phyloP scores from a whole-genome alignment of 2,797 vertebrate genomes.

The Sphenodon punctatus region DNA sequence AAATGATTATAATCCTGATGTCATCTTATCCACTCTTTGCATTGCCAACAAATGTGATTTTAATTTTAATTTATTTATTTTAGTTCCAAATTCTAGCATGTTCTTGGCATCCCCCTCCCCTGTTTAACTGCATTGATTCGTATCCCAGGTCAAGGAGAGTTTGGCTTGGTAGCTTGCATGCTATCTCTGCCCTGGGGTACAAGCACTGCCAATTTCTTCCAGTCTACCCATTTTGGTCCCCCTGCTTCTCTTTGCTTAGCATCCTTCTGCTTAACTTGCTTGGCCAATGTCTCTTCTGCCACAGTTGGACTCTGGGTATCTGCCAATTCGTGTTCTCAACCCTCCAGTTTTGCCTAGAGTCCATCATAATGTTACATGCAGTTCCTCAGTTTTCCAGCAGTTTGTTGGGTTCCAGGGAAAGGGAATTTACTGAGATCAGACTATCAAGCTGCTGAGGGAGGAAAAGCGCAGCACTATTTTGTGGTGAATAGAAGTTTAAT shows the following conservation, averaged over 20 bases:
- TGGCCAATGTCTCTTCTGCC: not conserved
- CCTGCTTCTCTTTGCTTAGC: not conserved
- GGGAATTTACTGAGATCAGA: not conserved
- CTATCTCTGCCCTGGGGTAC: no score
- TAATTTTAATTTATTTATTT: not conserved
- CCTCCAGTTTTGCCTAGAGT: not conserved
- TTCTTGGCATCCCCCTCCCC: not conserved
- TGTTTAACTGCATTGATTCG: not conserved
- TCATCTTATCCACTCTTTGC: not conserved
- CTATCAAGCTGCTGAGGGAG: no score
- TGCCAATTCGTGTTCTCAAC: not conserved
- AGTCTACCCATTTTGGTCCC: not conserved
- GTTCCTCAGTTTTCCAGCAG: not conserved
- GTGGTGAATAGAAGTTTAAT: no score
- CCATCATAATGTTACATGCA: fast-evolving
- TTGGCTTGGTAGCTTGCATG: not conserved
- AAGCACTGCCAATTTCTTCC: no score
- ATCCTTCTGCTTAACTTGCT: not conserved
- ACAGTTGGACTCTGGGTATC: not conserved
- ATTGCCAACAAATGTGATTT: no score
- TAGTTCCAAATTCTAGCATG: not conserved
- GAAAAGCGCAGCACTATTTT: no score
- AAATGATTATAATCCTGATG: no score
- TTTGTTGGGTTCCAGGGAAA: fast-evolving
- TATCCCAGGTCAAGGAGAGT: not conserved